Conservation (phyloP, 2,888 invertebrate species). For the Urechis unicinctus region DNA sequence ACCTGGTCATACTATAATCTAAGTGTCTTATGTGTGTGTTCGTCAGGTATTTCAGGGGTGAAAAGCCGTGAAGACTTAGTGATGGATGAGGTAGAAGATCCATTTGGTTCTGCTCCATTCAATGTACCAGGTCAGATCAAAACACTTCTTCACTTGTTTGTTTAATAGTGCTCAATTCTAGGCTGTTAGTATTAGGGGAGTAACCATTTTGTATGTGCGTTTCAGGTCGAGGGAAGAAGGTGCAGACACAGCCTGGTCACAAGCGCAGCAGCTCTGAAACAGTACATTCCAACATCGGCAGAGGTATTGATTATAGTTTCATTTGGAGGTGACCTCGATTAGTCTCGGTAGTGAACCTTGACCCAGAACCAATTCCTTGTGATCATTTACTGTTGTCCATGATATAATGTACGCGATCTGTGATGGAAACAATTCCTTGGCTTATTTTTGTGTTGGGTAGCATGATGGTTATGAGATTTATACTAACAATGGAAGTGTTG, state of each 20-base stretch:
- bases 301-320: not conserved
- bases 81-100: constrained; percentile 54
- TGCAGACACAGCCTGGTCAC: not conserved
- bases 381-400: too few relatives aligned
- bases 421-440: too few relatives aligned
- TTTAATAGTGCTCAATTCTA: too few relatives aligned
- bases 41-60: constrained; percentile 61
- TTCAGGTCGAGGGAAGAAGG: not conserved
- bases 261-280: not conserved
- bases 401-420: too few relatives aligned
- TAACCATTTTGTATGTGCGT: too few relatives aligned
- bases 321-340: not conserved
- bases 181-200: too few relatives aligned
- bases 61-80: constrained; percentile 66
- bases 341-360: not conserved
- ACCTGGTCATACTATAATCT: not conserved
- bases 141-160: too few relatives aligned
- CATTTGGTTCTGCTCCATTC: constrained; percentile 78
- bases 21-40: not conserved
- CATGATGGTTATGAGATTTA: too few relatives aligned
- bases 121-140: constrained; percentile 46
- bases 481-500: too few relatives aligned
- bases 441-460: too few relatives aligned
- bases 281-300: not conserved
- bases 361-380: not conserved